Percentiles rank a stretch among this genome's conserved stretches.
Evolutionary conservation across 2,797 vertebrate species (phyloP).

Genomic region (Eupleurogrammus muticus): DNA sequence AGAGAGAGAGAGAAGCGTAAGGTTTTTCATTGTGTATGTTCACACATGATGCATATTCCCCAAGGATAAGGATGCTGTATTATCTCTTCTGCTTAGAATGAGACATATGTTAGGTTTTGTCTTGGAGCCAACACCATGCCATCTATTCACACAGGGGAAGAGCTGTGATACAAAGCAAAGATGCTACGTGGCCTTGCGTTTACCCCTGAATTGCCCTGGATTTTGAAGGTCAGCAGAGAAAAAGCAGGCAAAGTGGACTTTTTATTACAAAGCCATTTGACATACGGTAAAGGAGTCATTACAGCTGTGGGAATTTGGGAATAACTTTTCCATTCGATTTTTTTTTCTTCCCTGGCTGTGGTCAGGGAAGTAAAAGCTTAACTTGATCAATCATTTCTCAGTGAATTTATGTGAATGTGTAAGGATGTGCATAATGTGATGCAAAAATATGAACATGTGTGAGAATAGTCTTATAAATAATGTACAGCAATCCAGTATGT

Average conservation of each 20-base stretch:
- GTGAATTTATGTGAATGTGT: constrained; percentile 6
- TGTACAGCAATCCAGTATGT: constrained; percentile 35
- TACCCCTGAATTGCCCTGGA: background rate
- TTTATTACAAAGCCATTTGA: background rate
- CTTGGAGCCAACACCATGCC: constrained; percentile 8
- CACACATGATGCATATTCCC: constrained; percentile 11
- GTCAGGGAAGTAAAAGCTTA: constrained; percentile 20
- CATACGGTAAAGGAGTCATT: background rate
- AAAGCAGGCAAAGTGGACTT: background rate
- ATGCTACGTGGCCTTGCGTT: constrained; percentile 8
- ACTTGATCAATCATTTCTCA: constrained; percentile 41
- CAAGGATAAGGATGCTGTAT: background rate
- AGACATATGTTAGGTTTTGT: constrained; percentile 36
- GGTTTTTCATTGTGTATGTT: background rate
- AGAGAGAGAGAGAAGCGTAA: too few species aligned
- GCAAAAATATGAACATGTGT: constrained; percentile 55
- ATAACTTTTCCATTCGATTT: background rate
- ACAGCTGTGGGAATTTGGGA: background rate
- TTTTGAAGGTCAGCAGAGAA: constrained; percentile 20
- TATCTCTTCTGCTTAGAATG: constrained; percentile 11
- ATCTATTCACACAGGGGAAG: constrained; percentile 3
- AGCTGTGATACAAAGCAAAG: background rate
- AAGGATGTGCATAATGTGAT: constrained; percentile 39
- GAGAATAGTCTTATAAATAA: constrained; percentile 44
- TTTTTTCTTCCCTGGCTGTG: background rate